Percentiles rank a stretch among this genome's conserved stretches.
Evolutionary conservation across 2,888 invertebrate species (phyloP).

Genomic region (Erannis defoliaria): DNA sequence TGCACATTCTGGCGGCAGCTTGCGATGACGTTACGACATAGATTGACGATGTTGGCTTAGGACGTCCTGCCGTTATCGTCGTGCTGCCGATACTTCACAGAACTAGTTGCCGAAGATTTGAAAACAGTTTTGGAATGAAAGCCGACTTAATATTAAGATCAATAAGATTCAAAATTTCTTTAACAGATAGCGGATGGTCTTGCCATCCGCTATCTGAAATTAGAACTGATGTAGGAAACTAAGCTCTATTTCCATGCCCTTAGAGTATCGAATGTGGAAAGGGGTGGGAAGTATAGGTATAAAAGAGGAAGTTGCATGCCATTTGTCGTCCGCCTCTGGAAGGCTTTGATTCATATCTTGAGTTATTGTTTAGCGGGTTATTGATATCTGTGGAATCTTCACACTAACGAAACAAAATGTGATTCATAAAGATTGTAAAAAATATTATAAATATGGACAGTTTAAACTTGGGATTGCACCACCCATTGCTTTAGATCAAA

Average conservation of each 20-base stretch:
- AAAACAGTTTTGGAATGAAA: slow-evolving; percentile 10
- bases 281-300: slow-evolving; percentile 2
- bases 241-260: slow-evolving; percentile 31
- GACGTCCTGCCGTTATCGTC: slow-evolving; percentile 48
- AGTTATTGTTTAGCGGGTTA: slow-evolving; percentile 56
- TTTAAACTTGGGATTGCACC: not conserved
- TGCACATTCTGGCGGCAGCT: not conserved
- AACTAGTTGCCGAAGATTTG: slow-evolving; percentile 34
- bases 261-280: slow-evolving; percentile 36
- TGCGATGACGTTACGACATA: slow-evolving; percentile 31
- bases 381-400: slow-evolving; percentile 39
- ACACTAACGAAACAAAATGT: slow-evolving; percentile 26
- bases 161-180: slow-evolving; percentile 20
- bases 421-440: slow-evolving; percentile 4
- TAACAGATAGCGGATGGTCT: too few species aligned
- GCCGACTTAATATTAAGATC: slow-evolving; percentile 10
- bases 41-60: slow-evolving; percentile 55
- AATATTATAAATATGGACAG: not conserved
- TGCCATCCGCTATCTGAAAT: slow-evolving; percentile 20
- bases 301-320: slow-evolving; percentile 46
- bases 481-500: too few species aligned
- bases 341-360: slow-evolving; percentile 61
- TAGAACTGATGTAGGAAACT: slow-evolving; percentile 26
- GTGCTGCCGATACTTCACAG: slow-evolving; percentile 45
- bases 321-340: slow-evolving; percentile 50